Base-by-base conservation (phyloP, 1,140 invertebrate species). In the Drosophila melanogaster region DNA sequence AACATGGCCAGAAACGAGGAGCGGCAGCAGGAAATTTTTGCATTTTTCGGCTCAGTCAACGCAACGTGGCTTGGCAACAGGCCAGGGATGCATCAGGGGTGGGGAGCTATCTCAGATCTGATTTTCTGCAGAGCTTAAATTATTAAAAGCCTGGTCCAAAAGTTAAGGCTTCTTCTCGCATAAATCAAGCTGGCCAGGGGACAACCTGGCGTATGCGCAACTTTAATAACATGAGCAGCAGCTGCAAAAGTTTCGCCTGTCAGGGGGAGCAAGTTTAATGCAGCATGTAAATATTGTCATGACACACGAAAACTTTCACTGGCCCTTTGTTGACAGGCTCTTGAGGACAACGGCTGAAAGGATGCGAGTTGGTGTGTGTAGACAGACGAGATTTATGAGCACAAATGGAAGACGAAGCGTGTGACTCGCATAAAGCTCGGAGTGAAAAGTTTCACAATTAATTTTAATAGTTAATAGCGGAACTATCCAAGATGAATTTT, bases 221-320 rank as follows among this genome's bases (percentile, higher is more conserved):
- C 81, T 85, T 85, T 87, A 85, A 85, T 75, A 70, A 75, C 55
- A 64, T 67, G 40, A 70, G 64, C 62, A 77, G 64, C 51, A 70
- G 74, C 75, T 57, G 58, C 47, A 50, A 71, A 79, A 70, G 47
- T 55, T 71, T 71, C 49, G 54, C 53, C 64, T 49, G 43, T 67
- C 71, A 46, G 43, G 43, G 46, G 37, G 56, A 67, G 78, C 78
- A 87, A 89, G 83, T 89, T 89, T 86, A 86, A 86, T 86, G 83
- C 84, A 86, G 84, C 83, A 89, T 86, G 83, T 86, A 86, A 86
- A 86, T 86, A 89, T 86, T 87, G 83, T 61, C 83, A 66, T 85
- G 81, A 85, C 78, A 69, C 81, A 85, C 60, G 78, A 87, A 85
- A 85, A 85, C 81, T 85, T 85, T 85, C 81, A 87, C 70, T 77